phyloP scores from a whole-genome alignment of 2,888 invertebrate species.

The Cheilosia pagana region DNA sequence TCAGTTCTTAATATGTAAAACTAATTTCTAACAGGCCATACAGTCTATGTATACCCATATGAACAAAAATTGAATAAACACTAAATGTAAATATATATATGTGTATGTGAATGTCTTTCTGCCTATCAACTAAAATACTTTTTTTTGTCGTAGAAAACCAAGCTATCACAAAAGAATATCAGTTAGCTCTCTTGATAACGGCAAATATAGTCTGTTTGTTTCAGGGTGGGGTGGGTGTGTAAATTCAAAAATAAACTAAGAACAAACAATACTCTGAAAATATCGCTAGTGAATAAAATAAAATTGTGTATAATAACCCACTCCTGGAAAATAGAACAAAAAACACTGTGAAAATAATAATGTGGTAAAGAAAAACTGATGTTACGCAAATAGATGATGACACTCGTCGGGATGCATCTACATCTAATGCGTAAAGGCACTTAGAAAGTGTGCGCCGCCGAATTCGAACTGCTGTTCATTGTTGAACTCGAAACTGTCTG shows the following conservation, averaged over 20 bases:
- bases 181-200: constrained; percentile 22
- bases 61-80: constrained; percentile 11
- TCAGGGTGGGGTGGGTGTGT: constrained; percentile 50
- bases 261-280: constrained; percentile 23
- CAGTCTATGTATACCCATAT: constrained; percentile 12
- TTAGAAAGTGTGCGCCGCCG: constrained; percentile 82
- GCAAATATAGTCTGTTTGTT: constrained; percentile 54
- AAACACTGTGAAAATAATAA: constrained; percentile 11
- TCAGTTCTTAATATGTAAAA: constrained; percentile 40
- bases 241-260: constrained; percentile 14
- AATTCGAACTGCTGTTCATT: constrained; percentile 81
- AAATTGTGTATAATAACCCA: constrained; percentile 36
- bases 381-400: constrained; percentile 20
- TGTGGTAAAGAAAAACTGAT: not conserved
- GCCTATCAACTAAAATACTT: constrained; percentile 69
- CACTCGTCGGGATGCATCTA: not conserved
- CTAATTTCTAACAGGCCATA: constrained; percentile 24
- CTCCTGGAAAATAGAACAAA: constrained; percentile 33
- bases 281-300: constrained; percentile 16
- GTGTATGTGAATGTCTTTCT: constrained; percentile 52
- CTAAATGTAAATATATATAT: constrained; percentile 40
- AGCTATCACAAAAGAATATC: constrained; percentile 20
- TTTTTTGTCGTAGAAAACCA: constrained; percentile 54
- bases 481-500: constrained; percentile 75
- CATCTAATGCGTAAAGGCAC: constrained; percentile 81